phyloP scores from a whole-genome alignment of 2,888 invertebrate species.

The Drosophila mimica region DNA sequence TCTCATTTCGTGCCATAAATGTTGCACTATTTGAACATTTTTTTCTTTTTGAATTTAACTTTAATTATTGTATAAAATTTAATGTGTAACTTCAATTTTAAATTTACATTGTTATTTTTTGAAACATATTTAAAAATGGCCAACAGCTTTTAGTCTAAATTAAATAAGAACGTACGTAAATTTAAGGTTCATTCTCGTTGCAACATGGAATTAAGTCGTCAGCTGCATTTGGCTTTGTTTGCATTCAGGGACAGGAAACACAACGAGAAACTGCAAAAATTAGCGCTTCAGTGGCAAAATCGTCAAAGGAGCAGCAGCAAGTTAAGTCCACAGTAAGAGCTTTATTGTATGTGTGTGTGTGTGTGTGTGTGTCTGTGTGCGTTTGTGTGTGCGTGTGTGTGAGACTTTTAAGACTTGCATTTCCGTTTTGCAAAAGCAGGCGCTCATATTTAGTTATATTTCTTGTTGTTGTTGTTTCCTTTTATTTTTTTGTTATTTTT shows the following conservation, averaged over 20 bases:
- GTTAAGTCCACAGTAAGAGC: background rate
- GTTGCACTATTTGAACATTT: background rate
- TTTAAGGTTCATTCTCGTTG: background rate
- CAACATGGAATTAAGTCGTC: conserved; percentile 1
- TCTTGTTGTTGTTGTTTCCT: background rate
- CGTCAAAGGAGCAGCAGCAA: conserved; percentile 5
- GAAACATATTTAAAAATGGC: background rate
- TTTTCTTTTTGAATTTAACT: background rate
- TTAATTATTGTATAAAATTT: background rate
- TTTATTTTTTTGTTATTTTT: background rate
- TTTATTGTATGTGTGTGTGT: background rate
- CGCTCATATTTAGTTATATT: conserved; percentile 22
- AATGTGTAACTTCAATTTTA: background rate
- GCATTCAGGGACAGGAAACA: background rate
- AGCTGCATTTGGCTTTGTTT: background rate
- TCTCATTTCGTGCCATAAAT: background rate
- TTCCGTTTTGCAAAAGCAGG: conserved; percentile 55
- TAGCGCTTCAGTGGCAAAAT: conserved; percentile 3
- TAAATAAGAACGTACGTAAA: background rate
- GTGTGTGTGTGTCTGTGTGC: background rate
- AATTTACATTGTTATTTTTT: background rate
- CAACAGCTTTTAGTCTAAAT: background rate
- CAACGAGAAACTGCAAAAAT: conserved; percentile 2
- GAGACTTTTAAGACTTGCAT: conserved; percentile 24
- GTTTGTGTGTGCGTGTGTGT: background rate